Evolutionary conservation across 2,888 invertebrate genomes (phyloP), one percentile per base, ranked within the genome.

Genomic region (Phania funesta): DNA sequence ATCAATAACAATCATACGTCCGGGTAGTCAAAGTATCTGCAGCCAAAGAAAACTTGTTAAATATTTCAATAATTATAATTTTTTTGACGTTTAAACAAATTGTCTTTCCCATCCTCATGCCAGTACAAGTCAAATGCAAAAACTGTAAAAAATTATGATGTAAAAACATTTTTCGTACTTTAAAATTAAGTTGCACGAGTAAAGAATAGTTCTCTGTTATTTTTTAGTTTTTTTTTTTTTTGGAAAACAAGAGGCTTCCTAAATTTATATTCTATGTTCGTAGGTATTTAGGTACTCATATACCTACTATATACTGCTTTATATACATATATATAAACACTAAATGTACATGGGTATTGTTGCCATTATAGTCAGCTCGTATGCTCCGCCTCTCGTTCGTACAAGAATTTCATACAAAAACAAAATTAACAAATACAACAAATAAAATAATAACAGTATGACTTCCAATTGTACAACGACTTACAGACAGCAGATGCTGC

Each of bases 371-470:
- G 18, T 8, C 44, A 44, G 44, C 71, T 77, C 24, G 24, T 70
- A 70, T 65, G 82, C 82, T 74, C 78, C 82, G 82, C 82, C 82
- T 44, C 58, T 70, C 18, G 75, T 60, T 82, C 58, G 74, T 38
- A 74, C 44, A 29, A 18, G 11, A 56, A 16, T 2, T 52, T 60
- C 24, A 26, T 29, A 29, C n/a, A 22, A 41, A 71, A 62, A 20
- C 11, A 68, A 70, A 20, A 26, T 16, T 18, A 71, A 29, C 18
- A 35, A 77, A 50, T 35, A 46, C 44, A 78, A 64, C 52, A 70
- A 64, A 64, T 46, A 64, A 71, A 64, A 68, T 44, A 41, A 56
- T 29, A 71, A 78, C 48, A 64, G 8, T 48, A 67, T 79, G 38
- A 65, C 73, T 71, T 73, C 58, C 65, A 71, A 73, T 73, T 38